phyloP scores from a whole-genome alignment of 2,113 vertebrate species.

The western clawed frog (Xenopus tropicalis) region DNA sequence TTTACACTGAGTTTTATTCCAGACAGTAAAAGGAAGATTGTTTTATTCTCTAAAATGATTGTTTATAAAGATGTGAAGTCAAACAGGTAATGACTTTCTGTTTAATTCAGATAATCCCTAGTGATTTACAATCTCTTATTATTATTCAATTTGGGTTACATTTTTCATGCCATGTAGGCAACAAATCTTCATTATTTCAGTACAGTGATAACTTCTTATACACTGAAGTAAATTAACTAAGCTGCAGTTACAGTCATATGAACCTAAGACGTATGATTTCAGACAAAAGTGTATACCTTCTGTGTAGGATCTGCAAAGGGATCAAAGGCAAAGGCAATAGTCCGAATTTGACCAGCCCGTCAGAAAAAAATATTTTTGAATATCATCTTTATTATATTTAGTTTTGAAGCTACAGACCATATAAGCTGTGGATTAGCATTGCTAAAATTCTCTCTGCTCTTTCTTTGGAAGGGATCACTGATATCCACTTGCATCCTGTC shows the following conservation, averaged over 20 bases:
- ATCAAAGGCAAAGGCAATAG: too few species aligned
- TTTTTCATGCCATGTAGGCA: slow-evolving; percentile 36
- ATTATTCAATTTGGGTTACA: slow-evolving; percentile 35
- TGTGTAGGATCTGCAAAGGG: too few species aligned
- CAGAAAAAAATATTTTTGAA: too few species aligned
- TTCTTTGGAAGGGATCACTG: too few species aligned
- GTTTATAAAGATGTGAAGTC: slow-evolving; percentile 36
- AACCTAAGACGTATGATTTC: too few species aligned
- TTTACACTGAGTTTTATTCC: slow-evolving; percentile 25
- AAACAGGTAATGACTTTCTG: slow-evolving; percentile 42
- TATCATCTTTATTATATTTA: too few species aligned
- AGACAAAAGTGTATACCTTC: too few species aligned
- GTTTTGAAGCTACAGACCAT: too few species aligned
- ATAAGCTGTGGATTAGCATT: too few species aligned
- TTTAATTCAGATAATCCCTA: slow-evolving; percentile 24
- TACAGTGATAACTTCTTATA: slow-evolving; percentile 19
- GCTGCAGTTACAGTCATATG: neutral
- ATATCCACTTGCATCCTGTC: too few species aligned
- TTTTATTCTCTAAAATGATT: slow-evolving; percentile 28
- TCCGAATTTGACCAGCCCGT: too few species aligned
- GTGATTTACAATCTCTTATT: slow-evolving; percentile 41
- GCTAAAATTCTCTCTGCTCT: too few species aligned
- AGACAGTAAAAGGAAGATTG: slow-evolving; percentile 27
- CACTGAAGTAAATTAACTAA: slow-evolving; percentile 25
- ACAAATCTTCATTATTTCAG: slow-evolving; percentile 32